phyloP scores from a whole-genome alignment of 2,113 vertebrate genomes.

The Alectura lathami region DNA sequence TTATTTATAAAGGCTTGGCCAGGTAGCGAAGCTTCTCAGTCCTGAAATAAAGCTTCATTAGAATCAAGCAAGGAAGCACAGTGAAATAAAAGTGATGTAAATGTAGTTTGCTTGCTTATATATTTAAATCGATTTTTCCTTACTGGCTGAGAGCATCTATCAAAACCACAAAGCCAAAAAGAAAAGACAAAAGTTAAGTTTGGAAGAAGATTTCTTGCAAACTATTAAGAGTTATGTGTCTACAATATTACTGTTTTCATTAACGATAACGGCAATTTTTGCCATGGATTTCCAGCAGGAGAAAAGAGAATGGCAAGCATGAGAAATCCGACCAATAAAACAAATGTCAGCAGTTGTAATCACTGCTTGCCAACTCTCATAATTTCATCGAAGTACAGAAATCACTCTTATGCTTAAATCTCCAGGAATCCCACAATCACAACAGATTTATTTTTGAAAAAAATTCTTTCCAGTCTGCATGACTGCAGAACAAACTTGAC shows the following conservation, averaged over 20 bases:
- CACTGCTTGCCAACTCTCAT: neutral
- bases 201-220: constrained; percentile 1
- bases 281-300: neutral
- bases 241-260: neutral
- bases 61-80: constrained; percentile 30
- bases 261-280: neutral
- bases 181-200: neutral
- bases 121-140: constrained; percentile 21
- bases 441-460: neutral
- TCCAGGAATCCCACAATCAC: neutral
- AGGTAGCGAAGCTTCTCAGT: neutral
- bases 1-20: constrained; percentile 35
- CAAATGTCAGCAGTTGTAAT: constrained; percentile 15
- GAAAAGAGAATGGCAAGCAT: neutral
- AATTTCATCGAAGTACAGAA: constrained; percentile 16
- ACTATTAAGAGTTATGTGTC: neutral
- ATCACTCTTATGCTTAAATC: neutral
- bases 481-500: neutral
- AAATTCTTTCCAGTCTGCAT: neutral
- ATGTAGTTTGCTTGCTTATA: constrained; percentile 7
- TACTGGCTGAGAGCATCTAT: neutral
- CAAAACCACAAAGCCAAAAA: constrained; percentile 38
- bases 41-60: constrained; percentile 46
- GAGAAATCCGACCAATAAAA: constrained; percentile 32
- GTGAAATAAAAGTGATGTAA: constrained; percentile 48